Conservation (phyloP, 64 coral and sea anemone genomes). For the Montipora efflorescens region DNA sequence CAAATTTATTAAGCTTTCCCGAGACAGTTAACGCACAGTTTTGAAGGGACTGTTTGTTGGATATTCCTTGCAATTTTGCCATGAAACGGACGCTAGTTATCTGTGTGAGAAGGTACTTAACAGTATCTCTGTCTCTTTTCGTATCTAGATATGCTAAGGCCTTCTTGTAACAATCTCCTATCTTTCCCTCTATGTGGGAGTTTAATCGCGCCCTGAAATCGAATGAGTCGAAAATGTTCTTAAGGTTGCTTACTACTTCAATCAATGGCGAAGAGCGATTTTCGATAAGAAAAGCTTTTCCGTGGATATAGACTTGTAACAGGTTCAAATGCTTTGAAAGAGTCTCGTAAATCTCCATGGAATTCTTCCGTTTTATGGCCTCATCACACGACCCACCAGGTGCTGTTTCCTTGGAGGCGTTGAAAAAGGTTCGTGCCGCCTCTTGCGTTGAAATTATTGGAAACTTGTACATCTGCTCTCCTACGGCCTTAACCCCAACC, state of each 20-base stretch:
- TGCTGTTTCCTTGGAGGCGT: neutral
- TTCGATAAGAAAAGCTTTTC: neutral
- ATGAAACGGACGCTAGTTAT: slow-evolving; percentile 33
- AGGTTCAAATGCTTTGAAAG: neutral
- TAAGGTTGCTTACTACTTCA: neutral
- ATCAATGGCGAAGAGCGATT: neutral
- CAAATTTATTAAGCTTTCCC: neutral
- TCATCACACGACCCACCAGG: neutral
- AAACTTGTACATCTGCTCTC: neutral
- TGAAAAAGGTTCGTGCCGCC: neutral
- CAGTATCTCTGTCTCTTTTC: slow-evolving; percentile 53
- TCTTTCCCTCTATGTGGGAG: neutral
- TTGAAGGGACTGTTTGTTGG: neutral
- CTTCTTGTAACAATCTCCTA: slow-evolving; percentile 6
- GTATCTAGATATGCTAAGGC: slow-evolving; percentile 46
- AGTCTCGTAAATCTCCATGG: neutral
- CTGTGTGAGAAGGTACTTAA: slow-evolving; percentile 44
- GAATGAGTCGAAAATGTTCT: neutral
- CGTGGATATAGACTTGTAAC: slow-evolving; percentile 2
- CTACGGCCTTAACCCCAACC: neutral
- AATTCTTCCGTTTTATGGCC: neutral
- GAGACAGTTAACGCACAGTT: neutral
- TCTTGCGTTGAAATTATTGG: neutral
- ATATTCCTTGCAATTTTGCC: neutral
- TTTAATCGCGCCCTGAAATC: neutral